Percentiles rank a stretch among this genome's conserved stretches.
These are phyloP conservation scores for Carollia perspicillata DNA, from an alignment of 2,113 vertebrate species.

Conservation along the genomic window DNA sequence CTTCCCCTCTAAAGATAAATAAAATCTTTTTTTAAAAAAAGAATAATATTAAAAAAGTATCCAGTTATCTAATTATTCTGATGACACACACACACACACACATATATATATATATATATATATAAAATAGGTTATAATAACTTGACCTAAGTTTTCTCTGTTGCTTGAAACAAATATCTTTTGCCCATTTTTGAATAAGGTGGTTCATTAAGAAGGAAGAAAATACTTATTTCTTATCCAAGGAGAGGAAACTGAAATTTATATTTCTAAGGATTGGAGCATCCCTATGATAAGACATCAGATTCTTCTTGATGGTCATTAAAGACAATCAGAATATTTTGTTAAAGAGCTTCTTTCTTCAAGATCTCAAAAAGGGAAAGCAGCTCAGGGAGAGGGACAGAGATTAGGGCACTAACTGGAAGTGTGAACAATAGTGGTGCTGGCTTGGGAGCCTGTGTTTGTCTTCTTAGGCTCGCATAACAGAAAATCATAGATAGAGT, in stretches of 20 bases:
- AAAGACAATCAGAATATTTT: background rate
- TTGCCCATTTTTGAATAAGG: background rate
- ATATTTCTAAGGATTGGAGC: background rate
- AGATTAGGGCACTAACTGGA: rapidly evolving
- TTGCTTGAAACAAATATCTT: background rate
- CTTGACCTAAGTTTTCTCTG: background rate
- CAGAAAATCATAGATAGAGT: rapidly evolving
- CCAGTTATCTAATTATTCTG: background rate
- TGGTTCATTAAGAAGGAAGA: background rate
- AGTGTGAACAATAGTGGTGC: rapidly evolving
- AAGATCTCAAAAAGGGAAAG: background rate
- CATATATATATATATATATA: too few relatives aligned
- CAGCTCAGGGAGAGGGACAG: background rate
- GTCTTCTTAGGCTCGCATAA: rapidly evolving
- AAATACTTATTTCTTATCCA: background rate
- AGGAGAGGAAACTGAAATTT: background rate
- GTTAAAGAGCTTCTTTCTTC: background rate
- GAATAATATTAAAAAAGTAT: too few relatives aligned
- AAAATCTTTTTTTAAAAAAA: too few relatives aligned
- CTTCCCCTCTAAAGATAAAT: too few relatives aligned
- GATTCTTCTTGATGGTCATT: background rate
- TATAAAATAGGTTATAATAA: background rate
- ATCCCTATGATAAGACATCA: background rate
- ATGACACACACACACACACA: too few relatives aligned
- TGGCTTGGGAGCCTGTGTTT: background rate